phyloP scores from a whole-genome alignment of 2,113 vertebrate genomes.

The Ardeotis arabs region DNA sequence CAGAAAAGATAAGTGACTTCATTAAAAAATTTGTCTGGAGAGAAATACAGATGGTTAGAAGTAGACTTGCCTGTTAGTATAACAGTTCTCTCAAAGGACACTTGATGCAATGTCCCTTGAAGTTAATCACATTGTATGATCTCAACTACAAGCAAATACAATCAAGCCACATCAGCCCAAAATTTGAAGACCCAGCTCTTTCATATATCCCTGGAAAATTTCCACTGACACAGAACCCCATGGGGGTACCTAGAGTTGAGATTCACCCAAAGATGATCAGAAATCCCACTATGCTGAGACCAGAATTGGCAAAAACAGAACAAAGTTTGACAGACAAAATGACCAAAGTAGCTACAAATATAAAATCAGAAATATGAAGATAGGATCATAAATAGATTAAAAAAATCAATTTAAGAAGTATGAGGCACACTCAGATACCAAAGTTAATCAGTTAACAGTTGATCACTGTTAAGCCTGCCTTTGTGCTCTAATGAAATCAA shows the following conservation, averaged over 20 bases:
- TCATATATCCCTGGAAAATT: not conserved
- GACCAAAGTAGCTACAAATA: not conserved
- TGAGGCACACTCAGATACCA: fast-evolving
- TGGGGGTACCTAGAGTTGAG: not conserved
- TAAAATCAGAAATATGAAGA: not conserved
- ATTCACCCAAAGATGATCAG: not conserved
- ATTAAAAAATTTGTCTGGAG: not conserved
- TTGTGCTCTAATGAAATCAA: not conserved
- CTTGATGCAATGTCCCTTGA: not conserved
- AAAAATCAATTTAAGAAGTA: not conserved
- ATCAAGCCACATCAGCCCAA: not conserved
- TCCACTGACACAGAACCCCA: not conserved
- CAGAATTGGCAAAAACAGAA: not conserved
- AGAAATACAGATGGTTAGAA: not conserved
- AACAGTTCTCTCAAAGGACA: not conserved
- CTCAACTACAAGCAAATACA: not conserved
- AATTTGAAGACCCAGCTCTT: not conserved
- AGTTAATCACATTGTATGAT: not conserved
- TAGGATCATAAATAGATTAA: not conserved
- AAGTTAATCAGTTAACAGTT: not conserved
- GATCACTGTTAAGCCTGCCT: not conserved
- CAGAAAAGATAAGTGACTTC: not conserved
- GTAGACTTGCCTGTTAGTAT: not conserved
- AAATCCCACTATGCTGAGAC: not conserved
- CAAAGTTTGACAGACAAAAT: not conserved